Percentiles rank a stretch among this genome's conserved stretches.
phyloP scores from a whole-genome alignment of 2,888 invertebrate species.

The Fragum fragum region DNA sequence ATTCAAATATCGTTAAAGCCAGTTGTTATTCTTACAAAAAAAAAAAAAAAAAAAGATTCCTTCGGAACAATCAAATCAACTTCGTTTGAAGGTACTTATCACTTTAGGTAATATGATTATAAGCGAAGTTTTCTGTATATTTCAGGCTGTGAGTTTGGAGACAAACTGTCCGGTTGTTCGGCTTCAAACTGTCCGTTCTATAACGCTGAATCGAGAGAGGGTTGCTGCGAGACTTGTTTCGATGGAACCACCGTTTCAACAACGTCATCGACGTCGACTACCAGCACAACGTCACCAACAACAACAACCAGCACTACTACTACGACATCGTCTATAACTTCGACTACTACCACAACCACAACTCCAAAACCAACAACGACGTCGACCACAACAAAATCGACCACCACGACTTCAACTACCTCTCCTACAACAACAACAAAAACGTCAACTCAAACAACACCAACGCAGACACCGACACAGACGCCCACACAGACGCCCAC shows the following conservation, averaged over 20 bases:
- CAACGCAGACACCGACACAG: background rate
- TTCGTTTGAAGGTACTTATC: too few species aligned
- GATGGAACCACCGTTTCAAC: constrained; percentile 42
- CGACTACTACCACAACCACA: background rate
- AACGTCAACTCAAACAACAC: background rate
- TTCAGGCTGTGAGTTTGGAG: constrained; percentile 75
- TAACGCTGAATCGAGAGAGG: background rate
- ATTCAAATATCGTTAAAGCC: too few species aligned
- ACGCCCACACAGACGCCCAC: background rate
- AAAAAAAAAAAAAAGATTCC: too few species aligned
- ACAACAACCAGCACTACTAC: constrained; percentile 35
- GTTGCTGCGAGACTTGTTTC: constrained; percentile 60
- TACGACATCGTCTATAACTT: background rate
- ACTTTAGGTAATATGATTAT: too few species aligned
- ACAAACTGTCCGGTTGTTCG: constrained; percentile 67
- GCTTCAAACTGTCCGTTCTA: constrained; percentile 46
- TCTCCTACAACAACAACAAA: background rate
- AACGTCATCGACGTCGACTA: constrained; percentile 27
- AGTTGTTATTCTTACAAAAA: too few species aligned
- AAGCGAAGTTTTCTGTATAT: too few species aligned
- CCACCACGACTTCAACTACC: background rate
- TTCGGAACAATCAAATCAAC: too few species aligned
- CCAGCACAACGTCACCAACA: constrained; percentile 34
- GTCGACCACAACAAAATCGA: background rate
- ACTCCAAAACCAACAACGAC: background rate